Conservation (phyloP, 1,140 invertebrate genomes). For the Caerostris darwini region DNA sequence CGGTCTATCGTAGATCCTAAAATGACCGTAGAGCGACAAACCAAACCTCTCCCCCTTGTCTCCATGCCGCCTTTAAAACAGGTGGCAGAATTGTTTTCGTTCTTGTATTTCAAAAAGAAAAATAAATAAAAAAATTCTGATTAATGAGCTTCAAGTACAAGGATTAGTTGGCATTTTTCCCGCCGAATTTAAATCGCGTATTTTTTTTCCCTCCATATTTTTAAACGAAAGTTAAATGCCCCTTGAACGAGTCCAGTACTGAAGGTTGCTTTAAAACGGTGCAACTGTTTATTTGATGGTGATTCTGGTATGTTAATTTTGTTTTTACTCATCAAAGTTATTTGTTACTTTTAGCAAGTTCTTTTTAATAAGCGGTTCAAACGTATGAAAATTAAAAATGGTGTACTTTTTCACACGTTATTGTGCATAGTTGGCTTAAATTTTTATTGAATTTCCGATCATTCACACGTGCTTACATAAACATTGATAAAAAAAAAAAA, state of each 20-base stretch:
- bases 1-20: no score
- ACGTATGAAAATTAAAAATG: no score
- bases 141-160: slow-evolving; percentile 33
- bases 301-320: no score
- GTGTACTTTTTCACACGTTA: no score
- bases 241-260: not conserved
- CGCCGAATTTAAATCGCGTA: not conserved
- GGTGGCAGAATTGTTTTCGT: not conserved
- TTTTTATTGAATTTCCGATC: no score
- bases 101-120: not conserved
- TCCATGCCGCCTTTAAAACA: not conserved
- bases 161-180: slow-evolving; percentile 14
- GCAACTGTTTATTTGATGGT: not conserved
- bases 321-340: no score
- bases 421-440: no score
- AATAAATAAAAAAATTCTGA: not conserved
- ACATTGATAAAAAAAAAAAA: no score
- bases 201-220: not conserved
- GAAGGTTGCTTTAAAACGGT: not conserved
- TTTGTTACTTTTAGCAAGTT: no score
- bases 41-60: not conserved
- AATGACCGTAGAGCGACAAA: not conserved
- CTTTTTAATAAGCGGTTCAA: no score
- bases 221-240: slow-evolving; percentile 13
- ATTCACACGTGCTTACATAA: no score